Conservation (phyloP, 2,113 vertebrate genomes). For the Lycaon pictus region DNA sequence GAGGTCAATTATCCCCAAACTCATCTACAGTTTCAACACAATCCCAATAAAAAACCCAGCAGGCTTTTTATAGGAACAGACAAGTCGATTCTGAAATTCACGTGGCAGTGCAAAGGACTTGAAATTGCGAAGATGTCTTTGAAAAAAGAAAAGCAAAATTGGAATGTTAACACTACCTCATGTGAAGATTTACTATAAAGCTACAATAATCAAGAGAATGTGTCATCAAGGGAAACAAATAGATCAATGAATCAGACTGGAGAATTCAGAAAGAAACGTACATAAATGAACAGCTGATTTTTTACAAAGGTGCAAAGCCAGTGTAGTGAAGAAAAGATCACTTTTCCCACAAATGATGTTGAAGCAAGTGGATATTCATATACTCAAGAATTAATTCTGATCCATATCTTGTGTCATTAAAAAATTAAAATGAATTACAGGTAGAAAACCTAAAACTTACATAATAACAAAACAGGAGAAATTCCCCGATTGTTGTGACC, state of each 20-base stretch:
- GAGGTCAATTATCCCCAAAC: background rate
- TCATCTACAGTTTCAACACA: background rate
- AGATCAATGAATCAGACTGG: background rate
- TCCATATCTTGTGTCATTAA: background rate
- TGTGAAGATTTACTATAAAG: background rate
- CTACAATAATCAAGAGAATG: background rate
- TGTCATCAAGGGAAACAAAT: background rate
- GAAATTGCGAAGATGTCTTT: too few relatives aligned
- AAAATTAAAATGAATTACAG: background rate
- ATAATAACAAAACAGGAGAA: background rate
- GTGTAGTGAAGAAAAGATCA: background rate
- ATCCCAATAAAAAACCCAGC: background rate
- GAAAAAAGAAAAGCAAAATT: background rate
- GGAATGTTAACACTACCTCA: background rate
- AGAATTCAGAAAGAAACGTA: background rate
- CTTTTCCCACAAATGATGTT: background rate
- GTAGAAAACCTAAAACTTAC: background rate
- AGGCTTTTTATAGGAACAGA: background rate
- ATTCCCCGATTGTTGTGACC: background rate
- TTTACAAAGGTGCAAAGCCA: background rate
- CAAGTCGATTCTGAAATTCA: background rate
- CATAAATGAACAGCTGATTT: background rate
- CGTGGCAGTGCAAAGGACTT: background rate
- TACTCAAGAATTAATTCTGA: background rate
- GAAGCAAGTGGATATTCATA: background rate